These are phyloP conservation scores for Corythornis cristatus DNA, from an alignment of 2,113 vertebrate species.

Conservation along the genomic window DNA sequence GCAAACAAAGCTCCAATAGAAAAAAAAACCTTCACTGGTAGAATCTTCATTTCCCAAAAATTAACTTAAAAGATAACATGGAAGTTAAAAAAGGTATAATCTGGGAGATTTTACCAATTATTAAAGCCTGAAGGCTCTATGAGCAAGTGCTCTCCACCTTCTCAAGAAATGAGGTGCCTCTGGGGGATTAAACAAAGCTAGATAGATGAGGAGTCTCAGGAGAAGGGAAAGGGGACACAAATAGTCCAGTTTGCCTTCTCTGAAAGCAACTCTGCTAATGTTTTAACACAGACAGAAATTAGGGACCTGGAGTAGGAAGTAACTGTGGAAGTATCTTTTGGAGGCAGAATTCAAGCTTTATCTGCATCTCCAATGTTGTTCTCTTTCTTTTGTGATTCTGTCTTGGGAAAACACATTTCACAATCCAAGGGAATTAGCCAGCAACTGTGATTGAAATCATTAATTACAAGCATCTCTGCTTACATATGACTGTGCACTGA, in stretches of 20 bases:
- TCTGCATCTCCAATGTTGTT: not conserved
- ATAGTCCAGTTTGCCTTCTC: not conserved
- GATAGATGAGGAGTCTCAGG: not conserved
- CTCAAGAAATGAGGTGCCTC: not conserved
- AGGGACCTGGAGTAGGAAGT: not conserved
- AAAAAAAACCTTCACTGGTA: not conserved
- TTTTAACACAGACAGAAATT: not conserved
- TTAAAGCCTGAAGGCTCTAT: not conserved
- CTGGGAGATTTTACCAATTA: not conserved
- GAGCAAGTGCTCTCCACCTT: not conserved
- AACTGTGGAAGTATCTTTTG: not conserved
- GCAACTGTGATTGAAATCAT: not conserved
- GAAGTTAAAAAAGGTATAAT: not conserved
- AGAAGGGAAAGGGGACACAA: not conserved
- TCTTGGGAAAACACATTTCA: not conserved
- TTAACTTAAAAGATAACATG: not conserved
- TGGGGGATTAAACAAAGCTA: not conserved
- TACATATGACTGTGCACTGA: not conserved
- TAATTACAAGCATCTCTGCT: not conserved
- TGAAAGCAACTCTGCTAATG: not conserved
- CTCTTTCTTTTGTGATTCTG: not conserved
- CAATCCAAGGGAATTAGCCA: not conserved
- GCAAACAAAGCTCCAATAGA: not conserved
- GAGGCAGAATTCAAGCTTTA: not conserved
- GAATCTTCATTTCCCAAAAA: not conserved